Evolutionary conservation across 1,140 invertebrate genomes (phyloP), one percentile per base, ranked within the genome.

Genomic region (Euschistus heros): DNA sequence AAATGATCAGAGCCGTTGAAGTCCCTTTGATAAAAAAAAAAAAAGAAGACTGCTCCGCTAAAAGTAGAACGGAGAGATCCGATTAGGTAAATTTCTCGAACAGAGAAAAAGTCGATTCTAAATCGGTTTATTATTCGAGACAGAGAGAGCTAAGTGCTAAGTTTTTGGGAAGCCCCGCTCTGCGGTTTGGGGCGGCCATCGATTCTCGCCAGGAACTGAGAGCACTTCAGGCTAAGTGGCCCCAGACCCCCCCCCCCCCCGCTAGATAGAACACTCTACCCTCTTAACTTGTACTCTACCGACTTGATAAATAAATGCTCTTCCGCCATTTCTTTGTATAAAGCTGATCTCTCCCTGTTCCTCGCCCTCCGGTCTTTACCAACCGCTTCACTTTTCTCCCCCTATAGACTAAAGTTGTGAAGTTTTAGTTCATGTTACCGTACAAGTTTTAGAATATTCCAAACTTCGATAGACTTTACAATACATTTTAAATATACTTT

Each of bases 361-460:
- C 52, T 46, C 65, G 61, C 63, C 63, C 37, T 73, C 72, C 76
- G 73, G 7, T 30, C 33, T 37, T 37, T 13, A 37, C 33, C 33
- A 6, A 37, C 33, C 33, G 8, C 33, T 37, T 37, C 33, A 37
- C 5, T 37, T n/a, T n/a, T 37, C 33, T 13, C 33, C 33, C 10
- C 33, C 33, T 37, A 37, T 13, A 37, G 6, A 13, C 4, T 37
- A 37, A 37, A 37, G 33, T 37, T 37, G 33, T 37, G 5, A 37
- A 37, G 33, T 37, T 37, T 37, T 13, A 37, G 6, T 37, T 37
- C 33, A 10, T 37, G 33, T 37, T 10, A 37, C 33, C n/a, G n/a
- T n/a, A n/a, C n/a, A n/a, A n/a, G n/a, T n/a, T n/a, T n/a, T n/a
- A n/a, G n/a, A n/a, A n/a, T n/a, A n/a, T n/a, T n/a, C n/a, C n/a